phyloP scores from a whole-genome alignment of 2,888 invertebrate genomes.

The Philaethria dido region DNA sequence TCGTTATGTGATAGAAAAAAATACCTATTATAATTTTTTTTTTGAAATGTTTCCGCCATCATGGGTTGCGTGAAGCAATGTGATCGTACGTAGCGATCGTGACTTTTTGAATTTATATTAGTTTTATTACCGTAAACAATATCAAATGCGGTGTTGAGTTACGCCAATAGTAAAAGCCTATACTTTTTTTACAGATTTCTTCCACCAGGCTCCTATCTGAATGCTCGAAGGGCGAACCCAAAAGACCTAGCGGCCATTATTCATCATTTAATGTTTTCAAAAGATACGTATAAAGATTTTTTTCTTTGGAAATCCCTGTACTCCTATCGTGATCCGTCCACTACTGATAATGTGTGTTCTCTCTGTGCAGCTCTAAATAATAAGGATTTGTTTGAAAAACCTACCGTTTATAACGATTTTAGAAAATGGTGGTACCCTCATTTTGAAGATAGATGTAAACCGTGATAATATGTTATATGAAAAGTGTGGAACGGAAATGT shows the following conservation, averaged over 20 bases:
- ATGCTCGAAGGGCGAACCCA: slow-evolving; percentile 52
- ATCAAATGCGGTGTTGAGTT: background rate
- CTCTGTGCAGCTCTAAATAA: slow-evolving; percentile 64
- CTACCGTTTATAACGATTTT: slow-evolving; percentile 56
- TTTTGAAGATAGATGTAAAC: slow-evolving; percentile 47
- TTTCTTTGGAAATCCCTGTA: slow-evolving; percentile 64
- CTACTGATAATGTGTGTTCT: slow-evolving; percentile 58
- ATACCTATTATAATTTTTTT: no score
- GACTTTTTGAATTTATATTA: no score
- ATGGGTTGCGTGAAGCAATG: no score
- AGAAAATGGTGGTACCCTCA: slow-evolving; percentile 66
- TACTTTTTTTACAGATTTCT: slow-evolving; percentile 62
- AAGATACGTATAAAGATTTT: slow-evolving; percentile 55
- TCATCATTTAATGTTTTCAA: slow-evolving; percentile 53
- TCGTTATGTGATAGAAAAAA: no score
- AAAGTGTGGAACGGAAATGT: no score
- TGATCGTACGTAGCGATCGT: no score
- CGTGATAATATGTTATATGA: slow-evolving; percentile 32
- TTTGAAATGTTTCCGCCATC: no score
- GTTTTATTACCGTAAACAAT: no score
- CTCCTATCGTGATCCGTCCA: slow-evolving; percentile 53
- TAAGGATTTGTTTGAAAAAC: slow-evolving; percentile 45
- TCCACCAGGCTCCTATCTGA: slow-evolving; percentile 69
- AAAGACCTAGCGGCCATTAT: slow-evolving; percentile 57
- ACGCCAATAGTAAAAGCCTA: slow-evolving; percentile 10